Percentiles rank a stretch among this genome's conserved stretches.
phyloP scores from a whole-genome alignment of 2,113 vertebrate species.

The Rattus norvegicus region DNA sequence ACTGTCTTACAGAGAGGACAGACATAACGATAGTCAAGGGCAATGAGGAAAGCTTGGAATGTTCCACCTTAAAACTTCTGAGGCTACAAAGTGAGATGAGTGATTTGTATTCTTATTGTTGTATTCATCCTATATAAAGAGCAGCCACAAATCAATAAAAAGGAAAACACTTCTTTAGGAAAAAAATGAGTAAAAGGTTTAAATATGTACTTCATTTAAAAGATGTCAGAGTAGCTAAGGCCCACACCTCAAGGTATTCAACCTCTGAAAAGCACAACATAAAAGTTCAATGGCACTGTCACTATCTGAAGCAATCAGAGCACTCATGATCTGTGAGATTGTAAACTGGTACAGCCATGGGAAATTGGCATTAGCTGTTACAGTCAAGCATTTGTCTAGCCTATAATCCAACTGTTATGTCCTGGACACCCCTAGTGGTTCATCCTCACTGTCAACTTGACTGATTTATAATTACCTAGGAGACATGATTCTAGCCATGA shows the following conservation, averaged over 20 bases:
- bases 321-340: neutral
- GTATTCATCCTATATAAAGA: slow-evolving; percentile 45
- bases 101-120: neutral
- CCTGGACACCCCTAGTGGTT: neutral
- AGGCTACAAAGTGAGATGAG: neutral
- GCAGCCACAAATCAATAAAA: slow-evolving; percentile 51
- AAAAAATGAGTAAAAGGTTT: neutral
- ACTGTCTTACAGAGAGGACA: neutral
- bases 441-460: neutral
- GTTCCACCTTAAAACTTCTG: neutral
- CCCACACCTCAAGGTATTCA: neutral
- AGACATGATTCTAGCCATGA: neutral
- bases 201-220: neutral
- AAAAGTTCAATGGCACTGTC: neutral
- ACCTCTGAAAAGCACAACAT: neutral
- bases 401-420: fast-evolving
- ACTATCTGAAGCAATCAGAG: fast-evolving
- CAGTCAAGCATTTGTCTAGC: neutral
- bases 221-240: neutral
- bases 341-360: neutral
- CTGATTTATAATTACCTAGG: neutral
- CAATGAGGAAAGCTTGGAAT: neutral
- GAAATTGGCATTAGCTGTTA: neutral
- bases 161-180: neutral
- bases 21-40: neutral